Percentiles rank a stretch among this genome's conserved stretches.
These are phyloP conservation scores for Dissostichus mawsoni DNA, from an alignment of 2,113 vertebrate species.

Conservation along the genomic window DNA sequence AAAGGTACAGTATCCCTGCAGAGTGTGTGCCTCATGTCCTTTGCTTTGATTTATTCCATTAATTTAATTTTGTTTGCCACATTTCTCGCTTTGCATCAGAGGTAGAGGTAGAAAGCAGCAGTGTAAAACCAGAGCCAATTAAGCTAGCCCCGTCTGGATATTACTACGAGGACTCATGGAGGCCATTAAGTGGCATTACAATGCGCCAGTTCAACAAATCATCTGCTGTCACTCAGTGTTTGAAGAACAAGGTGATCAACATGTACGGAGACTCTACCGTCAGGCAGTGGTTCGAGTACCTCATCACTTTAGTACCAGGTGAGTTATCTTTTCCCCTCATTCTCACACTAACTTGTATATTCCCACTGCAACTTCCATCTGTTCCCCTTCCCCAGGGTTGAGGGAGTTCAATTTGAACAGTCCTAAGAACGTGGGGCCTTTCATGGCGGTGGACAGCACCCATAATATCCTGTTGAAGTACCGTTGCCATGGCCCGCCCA, in stretches of 20 bases:
- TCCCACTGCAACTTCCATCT: background rate
- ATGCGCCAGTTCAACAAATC: slow-evolving; percentile 88
- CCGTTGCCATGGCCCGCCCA: slow-evolving; percentile 94
- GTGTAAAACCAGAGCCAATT: slow-evolving; percentile 39
- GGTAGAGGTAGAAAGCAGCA: slow-evolving; percentile 46
- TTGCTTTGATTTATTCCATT: slow-evolving; percentile 1
- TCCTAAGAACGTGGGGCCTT: slow-evolving; percentile 93
- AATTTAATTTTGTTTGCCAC: slow-evolving; percentile 1
- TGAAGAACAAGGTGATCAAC: slow-evolving; percentile 90
- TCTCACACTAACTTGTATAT: background rate
- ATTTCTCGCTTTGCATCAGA: slow-evolving; percentile 46
- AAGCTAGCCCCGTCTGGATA: slow-evolving; percentile 87
- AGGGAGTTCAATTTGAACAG: slow-evolving; percentile 92
- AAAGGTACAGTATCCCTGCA: slow-evolving; percentile 86
- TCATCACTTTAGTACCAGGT: slow-evolving; percentile 91
- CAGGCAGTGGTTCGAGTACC: slow-evolving; percentile 97
- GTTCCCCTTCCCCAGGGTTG: slow-evolving; percentile 81
- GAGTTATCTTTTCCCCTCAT: slow-evolving; percentile 23
- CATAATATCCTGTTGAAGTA: slow-evolving; percentile 92
- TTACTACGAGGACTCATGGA: slow-evolving; percentile 91
- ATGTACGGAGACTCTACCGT: slow-evolving; percentile 96
- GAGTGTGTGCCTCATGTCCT: background rate
- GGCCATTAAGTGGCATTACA: slow-evolving; percentile 76
- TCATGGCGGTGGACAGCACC: slow-evolving; percentile 91
- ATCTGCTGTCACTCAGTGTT: slow-evolving; percentile 87